Percentiles rank a stretch among this genome's conserved stretches.
These are phyloP conservation scores for Nasonia longicornis DNA, from an alignment of 1,140 invertebrate species.

Conservation along the genomic window DNA sequence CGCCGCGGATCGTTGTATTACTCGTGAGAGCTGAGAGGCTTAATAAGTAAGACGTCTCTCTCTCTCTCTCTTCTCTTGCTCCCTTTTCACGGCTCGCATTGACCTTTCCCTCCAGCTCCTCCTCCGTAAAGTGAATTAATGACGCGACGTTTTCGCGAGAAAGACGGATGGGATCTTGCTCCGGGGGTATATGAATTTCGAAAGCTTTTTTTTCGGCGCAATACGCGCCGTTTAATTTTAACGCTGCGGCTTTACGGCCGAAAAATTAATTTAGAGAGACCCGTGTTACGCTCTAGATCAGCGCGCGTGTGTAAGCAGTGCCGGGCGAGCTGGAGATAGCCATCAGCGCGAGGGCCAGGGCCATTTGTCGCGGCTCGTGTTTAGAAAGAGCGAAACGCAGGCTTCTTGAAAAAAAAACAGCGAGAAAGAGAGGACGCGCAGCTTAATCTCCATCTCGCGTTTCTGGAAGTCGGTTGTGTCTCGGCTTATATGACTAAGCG, in stretches of 20 bases:
- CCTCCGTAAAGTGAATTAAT: slow-evolving; percentile 58
- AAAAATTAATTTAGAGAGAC: not conserved
- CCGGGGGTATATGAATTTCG: not conserved
- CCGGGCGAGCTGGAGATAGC: slow-evolving; percentile 55
- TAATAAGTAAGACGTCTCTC: slow-evolving; percentile 35
- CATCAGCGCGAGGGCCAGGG: slow-evolving; percentile 59
- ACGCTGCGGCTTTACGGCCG: not conserved
- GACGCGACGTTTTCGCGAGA: slow-evolving; percentile 41
- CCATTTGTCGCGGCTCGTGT: slow-evolving; percentile 63
- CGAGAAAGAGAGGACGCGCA: not conserved
- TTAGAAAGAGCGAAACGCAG: slow-evolving; percentile 35
- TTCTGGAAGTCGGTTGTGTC: slow-evolving; percentile 27
- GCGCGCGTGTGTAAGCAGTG: slow-evolving; percentile 9
- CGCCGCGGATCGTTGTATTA: not conserved
- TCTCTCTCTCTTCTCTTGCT: slow-evolving; percentile 43
- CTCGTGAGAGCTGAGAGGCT: not conserved
- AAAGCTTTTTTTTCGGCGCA: too few relatives aligned
- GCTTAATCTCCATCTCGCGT: slow-evolving; percentile 30
- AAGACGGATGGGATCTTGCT: slow-evolving; percentile 22
- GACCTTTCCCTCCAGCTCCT: slow-evolving; percentile 49
- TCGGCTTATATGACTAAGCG: slow-evolving; percentile 41
- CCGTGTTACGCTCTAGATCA: slow-evolving; percentile 18
- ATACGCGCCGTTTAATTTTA: not conserved
- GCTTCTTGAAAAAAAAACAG: slow-evolving; percentile 40
- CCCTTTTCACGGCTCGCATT: slow-evolving; percentile 47